Evolutionary conservation across 1,140 invertebrate genomes (phyloP).

Genomic region (Elymnias hypermnestra): DNA sequence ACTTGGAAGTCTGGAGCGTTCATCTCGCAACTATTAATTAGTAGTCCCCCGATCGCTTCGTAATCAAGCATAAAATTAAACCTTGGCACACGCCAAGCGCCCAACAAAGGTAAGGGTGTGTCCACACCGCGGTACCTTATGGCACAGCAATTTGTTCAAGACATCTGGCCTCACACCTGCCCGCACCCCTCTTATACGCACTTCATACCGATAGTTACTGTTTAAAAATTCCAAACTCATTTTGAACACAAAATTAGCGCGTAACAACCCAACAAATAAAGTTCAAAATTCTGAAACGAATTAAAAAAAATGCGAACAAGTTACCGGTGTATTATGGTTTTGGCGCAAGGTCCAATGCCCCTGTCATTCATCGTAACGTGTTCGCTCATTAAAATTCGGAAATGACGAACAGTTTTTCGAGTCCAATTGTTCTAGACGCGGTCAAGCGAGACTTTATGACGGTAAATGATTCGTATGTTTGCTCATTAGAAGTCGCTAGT

Average conservation of each 20-base stretch:
- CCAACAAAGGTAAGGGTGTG: slow-evolving; percentile 64
- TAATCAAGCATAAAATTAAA: slow-evolving; percentile 76
- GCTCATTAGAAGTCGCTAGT: slow-evolving; percentile 54
- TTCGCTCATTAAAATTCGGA: slow-evolving; percentile 70
- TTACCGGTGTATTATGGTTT: slow-evolving; percentile 59
- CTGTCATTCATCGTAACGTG: slow-evolving; percentile 59
- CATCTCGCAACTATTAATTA: slow-evolving; percentile 69
- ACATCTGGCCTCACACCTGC: slow-evolving; percentile 74
- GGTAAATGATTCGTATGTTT: slow-evolving; percentile 37
- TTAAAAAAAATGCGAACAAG: slow-evolving; percentile 22
- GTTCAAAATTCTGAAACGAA: slow-evolving; percentile 29
- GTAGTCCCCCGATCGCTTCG: slow-evolving; percentile 52
- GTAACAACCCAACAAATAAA: slow-evolving; percentile 22
- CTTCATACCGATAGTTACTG: slow-evolving; percentile 55
- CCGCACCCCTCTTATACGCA: slow-evolving; percentile 41
- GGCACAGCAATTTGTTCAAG: slow-evolving; percentile 71
- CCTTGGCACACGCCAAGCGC: slow-evolving; percentile 68
- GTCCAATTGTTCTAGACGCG: slow-evolving; percentile 54
- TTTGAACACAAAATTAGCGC: slow-evolving; percentile 7
- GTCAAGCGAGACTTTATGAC: slow-evolving; percentile 61
- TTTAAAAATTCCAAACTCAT: slow-evolving; percentile 14
- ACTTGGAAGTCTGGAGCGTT: slow-evolving; percentile 40
- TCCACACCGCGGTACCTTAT: slow-evolving; percentile 67
- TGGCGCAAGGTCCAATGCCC: slow-evolving; percentile 67
- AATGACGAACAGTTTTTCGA: slow-evolving; percentile 70